Evolutionary conservation across 1,140 invertebrate genomes (phyloP), one percentile per base, ranked within the genome.

Genomic region (Drosophila parabipectinata): DNA sequence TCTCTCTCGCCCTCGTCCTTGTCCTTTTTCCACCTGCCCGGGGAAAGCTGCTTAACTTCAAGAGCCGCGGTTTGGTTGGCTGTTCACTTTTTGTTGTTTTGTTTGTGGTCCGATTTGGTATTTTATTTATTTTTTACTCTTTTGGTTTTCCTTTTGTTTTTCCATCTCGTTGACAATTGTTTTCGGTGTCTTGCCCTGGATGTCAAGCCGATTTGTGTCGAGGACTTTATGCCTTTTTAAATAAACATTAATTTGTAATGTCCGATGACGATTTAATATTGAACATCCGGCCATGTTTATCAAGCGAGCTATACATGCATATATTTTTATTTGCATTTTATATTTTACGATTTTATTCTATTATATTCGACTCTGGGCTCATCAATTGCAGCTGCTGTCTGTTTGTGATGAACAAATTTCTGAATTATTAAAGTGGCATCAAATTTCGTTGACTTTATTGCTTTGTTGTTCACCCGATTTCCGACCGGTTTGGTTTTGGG

Each of bases 231-330:
- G 74, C 62, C 74, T 74, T 82, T 82, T 82, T 82, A 82, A 82
- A 82, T 82, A 66, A 82, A 74, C 69, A 77, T 82, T 82, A 74
- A 82, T 78, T 75, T 82, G 69, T 82, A 82, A 82, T 82, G 79
- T 57, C 51, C 34, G 58, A 61, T 41, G 69, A 57, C 58, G 54
- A 52, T 77, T 77, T 72, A 77, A 69, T 69, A 79, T 79, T 74
- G 72, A 80, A 72, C 60, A 69, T 77, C 72, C 77, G 72, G 69
- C 44, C 48, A 15, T 56, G 66, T 69, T 69, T 68, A 69, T 68
- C 66, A 39, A 52, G 24, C 66, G 12, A 67, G 10, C 15, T n/a
- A 47, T 14, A 44, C 39, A 57, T 69, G 41, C 59, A 57, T 63
- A 47, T 47, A 47, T 67, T 54, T 75, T 63, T 79, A 30, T 79